Percentiles rank a stretch among this genome's conserved stretches.
Evolutionary conservation across 2,113 vertebrate genomes (phyloP).

Genomic region (Pelodiscus sinensis): DNA sequence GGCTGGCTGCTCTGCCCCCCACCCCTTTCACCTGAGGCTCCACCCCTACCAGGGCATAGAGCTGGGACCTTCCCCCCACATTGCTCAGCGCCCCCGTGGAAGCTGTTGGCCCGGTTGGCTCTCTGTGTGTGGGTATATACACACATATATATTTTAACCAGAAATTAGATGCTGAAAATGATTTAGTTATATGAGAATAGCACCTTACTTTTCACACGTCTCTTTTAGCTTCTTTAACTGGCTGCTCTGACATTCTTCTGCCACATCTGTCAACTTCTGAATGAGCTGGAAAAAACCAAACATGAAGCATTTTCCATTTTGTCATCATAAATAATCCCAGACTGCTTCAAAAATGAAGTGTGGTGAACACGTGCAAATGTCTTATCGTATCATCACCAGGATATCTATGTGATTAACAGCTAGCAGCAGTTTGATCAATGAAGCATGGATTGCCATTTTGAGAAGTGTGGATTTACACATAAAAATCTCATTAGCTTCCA

Average conservation of each 20-base stretch:
- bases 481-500: neutral
- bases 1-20: too few species aligned
- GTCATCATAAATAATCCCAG: neutral
- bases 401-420: neutral
- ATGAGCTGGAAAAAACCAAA: slow-evolving; percentile 83
- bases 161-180: neutral
- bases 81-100: too few species aligned
- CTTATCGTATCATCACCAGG: neutral
- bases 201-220: slow-evolving; percentile 93
- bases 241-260: slow-evolving; percentile 93
- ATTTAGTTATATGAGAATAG: neutral
- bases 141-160: neutral
- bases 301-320: slow-evolving; percentile 16
- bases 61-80: too few species aligned
- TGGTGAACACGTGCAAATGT: neutral
- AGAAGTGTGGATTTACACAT: neutral
- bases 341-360: neutral
- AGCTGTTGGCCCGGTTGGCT: too few species aligned
- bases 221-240: slow-evolving; percentile 96
- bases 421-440: neutral
- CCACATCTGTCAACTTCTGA: slow-evolving; percentile 92
- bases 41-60: too few species aligned
- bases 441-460: neutral
- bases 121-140: too few species aligned
- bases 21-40: too few species aligned